Base-by-base conservation (phyloP, 2,797 vertebrate genomes). In the Lutjanus campechanus region DNA sequence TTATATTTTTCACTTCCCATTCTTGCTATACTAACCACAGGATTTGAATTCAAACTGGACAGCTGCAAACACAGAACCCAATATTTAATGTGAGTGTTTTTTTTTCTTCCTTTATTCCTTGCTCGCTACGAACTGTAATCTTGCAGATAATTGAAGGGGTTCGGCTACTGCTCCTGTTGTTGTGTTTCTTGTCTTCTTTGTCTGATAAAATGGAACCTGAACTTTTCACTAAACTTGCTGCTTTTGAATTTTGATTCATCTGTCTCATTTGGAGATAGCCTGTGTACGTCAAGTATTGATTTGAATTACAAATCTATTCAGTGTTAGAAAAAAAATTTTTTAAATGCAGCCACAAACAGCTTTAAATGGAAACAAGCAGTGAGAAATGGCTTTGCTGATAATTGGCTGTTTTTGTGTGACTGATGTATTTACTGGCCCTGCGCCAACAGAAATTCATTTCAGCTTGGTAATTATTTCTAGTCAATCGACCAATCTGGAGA, bases 261-360 rank as follows among this genome's bases (percentile, higher is more conserved):
- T n/a, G 46, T 73, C n/a, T 53, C 5, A 1, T 70, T 79, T 70
- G n/a, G 19, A 65, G 70, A 54, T 49, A 29, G 43, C 11, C 43
- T 4, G 16, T 20, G 40, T 16, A 29, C 3, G 20, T 69, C 55
- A 13, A 13, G 12, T 5, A 19, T 20, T 68, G 10, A 41, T 72
- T 55, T 65, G 13, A 78, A 78, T 65, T 53, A 47, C 47, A 74
- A 49, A 70, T 53, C 3, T 65, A 20, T 54, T 41, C 16, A 13
- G 1, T 22, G 70, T 49, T 69, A 11, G 17, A 29, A 25, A 19
- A 25, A 29, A 25, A 19, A 25, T 40, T 17, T 59, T 50, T 19
- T 4, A 8, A 53, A 53, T 43, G 49, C 4, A 25, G 16, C 15
- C 29, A 19, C 1, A 36, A 12, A n/a, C 50, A 29, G 53, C 19